Conservation (phyloP, 1,140 invertebrate species). For the Ceratina australensis region DNA sequence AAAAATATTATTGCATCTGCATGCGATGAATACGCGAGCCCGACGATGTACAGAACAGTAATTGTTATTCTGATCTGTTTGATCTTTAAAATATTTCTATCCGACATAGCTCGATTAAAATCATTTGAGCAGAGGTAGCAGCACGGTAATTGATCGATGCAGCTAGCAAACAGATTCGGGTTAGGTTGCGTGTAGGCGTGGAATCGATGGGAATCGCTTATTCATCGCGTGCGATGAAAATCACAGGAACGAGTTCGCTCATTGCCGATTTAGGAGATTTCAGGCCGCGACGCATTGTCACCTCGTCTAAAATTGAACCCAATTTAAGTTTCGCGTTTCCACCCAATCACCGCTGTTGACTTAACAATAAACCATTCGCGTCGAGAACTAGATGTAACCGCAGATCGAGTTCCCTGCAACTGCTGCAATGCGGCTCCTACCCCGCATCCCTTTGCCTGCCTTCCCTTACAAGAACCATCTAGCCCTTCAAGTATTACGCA, state of each 20-base stretch:
- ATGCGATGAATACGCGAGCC: no score
- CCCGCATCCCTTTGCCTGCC: conserved; percentile 36
- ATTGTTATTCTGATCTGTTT: no score
- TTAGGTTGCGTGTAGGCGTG: no score
- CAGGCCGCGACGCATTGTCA: conserved; percentile 42
- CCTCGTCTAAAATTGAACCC: conserved; percentile 62
- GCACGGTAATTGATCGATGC: no score
- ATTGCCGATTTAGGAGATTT: background rate
- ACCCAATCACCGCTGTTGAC: conserved; percentile 63
- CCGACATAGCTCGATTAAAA: no score
- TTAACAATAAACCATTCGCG: conserved; percentile 61
- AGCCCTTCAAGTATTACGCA: background rate
- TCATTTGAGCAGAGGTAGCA: no score
- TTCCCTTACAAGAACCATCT: background rate
- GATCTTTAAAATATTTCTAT: no score
- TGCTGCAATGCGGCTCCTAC: conserved; percentile 59
- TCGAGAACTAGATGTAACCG: conserved; percentile 56
- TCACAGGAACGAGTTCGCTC: background rate
- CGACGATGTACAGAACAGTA: no score
- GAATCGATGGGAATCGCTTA: no score
- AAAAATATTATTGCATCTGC: no score
- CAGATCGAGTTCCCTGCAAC: conserved; percentile 57
- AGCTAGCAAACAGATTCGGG: no score
- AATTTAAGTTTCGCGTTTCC: conserved; percentile 66
- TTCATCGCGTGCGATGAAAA: no score